Evolutionary conservation across 2,113 vertebrate genomes (phyloP), one percentile per base, ranked within the genome.

Genomic region (Syrrhaptes paradoxus): DNA sequence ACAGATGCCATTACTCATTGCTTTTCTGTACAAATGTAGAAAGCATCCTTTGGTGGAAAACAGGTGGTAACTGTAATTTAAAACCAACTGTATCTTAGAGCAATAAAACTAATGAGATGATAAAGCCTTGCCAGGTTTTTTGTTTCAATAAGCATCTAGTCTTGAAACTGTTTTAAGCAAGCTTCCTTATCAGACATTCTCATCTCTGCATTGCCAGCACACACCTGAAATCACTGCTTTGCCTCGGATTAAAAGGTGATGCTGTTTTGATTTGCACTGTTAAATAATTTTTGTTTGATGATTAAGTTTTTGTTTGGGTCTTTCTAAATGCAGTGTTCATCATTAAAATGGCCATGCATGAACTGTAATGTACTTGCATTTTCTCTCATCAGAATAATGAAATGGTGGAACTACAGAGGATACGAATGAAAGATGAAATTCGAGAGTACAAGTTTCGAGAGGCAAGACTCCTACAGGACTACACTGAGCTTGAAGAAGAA

Each of bases 401-500:
- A 93, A 98, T 99, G 98, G 97, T 98, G 97, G 99, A 99, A 93
- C 98, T 99, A 22, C 99, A 99, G 97, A 98, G 98, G 90, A 97
- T 98, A 92, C 97, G 98, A 36, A 98, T 99, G 99, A 99, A 99
- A 45, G 99, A 99, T 19, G 99, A 99, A 96, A 98, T 99, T 51
- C 97, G 98, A 66, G 99, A 99, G 91, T 99, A 98, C 95, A 99
- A 99, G 83, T 99, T 99, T 59, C 98, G 99, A 49, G 99, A 99
- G 87, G 95, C 98, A 0, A 98, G 99, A 11, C 98, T 99, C 25
- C 98, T 99, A 57, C 99, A 99, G 97, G 99, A 99, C 96, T 99
- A 99, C 92, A 99, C 99, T 0, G 99, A 99, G 89, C 98, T 99
- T 63, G 99, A 99, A 95, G 99, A 99, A 91, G 99, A 99, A 97